Evolutionary conservation across 1,140 invertebrate genomes (phyloP).

Genomic region (Cotesia chilonis): DNA sequence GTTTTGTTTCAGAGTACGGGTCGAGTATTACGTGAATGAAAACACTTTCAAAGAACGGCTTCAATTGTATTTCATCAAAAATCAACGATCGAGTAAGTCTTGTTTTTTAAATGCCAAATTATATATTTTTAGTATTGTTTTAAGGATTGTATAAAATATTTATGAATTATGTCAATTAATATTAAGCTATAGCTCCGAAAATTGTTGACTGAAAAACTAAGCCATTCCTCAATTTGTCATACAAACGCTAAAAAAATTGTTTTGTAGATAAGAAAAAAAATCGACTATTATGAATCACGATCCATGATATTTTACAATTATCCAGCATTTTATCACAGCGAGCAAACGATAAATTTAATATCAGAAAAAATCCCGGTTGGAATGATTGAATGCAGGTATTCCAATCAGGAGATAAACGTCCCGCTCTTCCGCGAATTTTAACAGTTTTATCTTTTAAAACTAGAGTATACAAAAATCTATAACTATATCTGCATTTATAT

Average conservation of each 20-base stretch:
- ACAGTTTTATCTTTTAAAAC: background rate
- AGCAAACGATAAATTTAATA: constrained; percentile 8
- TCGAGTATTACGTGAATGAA: constrained; percentile 99
- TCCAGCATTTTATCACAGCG: constrained; percentile 3
- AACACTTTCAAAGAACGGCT: constrained; percentile 98
- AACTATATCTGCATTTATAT: too few species aligned
- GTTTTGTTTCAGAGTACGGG: constrained; percentile 88
- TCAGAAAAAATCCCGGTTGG: background rate
- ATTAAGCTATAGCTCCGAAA: background rate
- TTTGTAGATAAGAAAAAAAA: background rate
- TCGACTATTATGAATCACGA: background rate
- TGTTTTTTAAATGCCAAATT: background rate
- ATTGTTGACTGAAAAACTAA: too few species aligned
- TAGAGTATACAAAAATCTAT: too few species aligned
- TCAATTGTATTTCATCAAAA: constrained; percentile 98
- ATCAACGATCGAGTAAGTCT: constrained; percentile 97
- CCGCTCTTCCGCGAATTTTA: constrained; percentile 4
- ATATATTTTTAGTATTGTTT: too few species aligned
- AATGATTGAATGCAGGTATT: constrained; percentile 8
- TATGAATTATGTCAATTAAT: too few species aligned
- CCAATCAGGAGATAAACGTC: constrained; percentile 11
- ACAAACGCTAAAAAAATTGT: background rate
- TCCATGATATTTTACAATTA: constrained; percentile 24
- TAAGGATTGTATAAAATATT: too few species aligned
- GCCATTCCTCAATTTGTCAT: too few species aligned